Conservation (phyloP, 1,140 invertebrate species). For the Pseudomyrmex flavicornis region DNA sequence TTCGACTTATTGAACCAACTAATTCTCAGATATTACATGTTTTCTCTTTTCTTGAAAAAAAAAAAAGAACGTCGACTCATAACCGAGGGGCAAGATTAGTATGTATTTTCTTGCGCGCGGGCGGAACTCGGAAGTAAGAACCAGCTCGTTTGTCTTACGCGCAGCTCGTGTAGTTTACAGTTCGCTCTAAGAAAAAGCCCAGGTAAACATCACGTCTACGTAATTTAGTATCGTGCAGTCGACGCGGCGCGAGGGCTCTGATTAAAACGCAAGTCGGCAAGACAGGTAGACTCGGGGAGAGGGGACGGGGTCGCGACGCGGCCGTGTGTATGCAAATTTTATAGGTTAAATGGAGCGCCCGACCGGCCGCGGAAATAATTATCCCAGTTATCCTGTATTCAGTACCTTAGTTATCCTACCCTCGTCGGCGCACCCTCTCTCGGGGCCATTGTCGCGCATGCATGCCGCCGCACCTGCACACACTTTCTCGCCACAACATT, state of each 20-base stretch:
- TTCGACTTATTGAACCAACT: background rate
- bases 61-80: slow-evolving; percentile 4
- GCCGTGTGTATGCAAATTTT: slow-evolving; percentile 77
- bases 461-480: slow-evolving; percentile 42
- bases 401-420: slow-evolving; percentile 68
- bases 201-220: slow-evolving; percentile 52
- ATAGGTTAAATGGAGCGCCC: slow-evolving; percentile 77
- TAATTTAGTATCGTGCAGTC: slow-evolving; percentile 56
- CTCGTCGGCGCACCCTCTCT: slow-evolving; percentile 27
- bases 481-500: slow-evolving; percentile 4
- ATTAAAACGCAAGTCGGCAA: slow-evolving; percentile 61
- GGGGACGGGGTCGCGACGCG: slow-evolving; percentile 15
- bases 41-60: background rate
- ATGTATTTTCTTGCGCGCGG: slow-evolving; percentile 1
- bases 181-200: slow-evolving; percentile 55
- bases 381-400: slow-evolving; percentile 75
- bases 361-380: slow-evolving; percentile 77
- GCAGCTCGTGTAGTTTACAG: slow-evolving; percentile 37
- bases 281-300: slow-evolving; percentile 19
- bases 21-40: background rate
- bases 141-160: slow-evolving; percentile 40
- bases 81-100: slow-evolving; percentile 29
- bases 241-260: slow-evolving; percentile 33
- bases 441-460: slow-evolving; percentile 46
- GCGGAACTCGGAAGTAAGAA: slow-evolving; percentile 30